Evolutionary conservation across 2,113 vertebrate genomes (phyloP), one percentile per base, ranked within the genome.

Genomic region (Coreoperca whiteheadi): DNA sequence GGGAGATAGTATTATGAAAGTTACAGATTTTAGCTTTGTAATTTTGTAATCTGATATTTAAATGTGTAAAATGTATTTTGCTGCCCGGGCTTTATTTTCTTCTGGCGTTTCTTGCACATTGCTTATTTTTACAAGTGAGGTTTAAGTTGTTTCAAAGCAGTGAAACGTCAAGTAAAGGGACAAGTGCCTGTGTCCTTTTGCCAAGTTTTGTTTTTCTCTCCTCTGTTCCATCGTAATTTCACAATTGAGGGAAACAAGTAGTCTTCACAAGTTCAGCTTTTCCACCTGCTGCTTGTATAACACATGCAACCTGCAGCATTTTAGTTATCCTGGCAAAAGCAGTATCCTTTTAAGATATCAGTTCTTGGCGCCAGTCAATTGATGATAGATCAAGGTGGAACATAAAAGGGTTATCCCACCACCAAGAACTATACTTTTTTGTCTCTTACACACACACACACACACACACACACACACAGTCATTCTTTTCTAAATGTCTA

Each of bases 321-420:
- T 28, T 48, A 32, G 21, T 73, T 25, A 50, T 50, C 32, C 25
- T 56, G 63, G n/a, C 28, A 37, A 61, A n/a, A 39, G 50, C 51
- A 16, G 15, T 56, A 9, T 60, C 60, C 21, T 41, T 60, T 46
- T 51, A 60, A 60, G 57, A 60, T 54, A 23, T 37, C 23, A 64
- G 54, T 51, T 59, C 21, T 43, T 53, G 25, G 64, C 3, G 11
- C 25, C 57, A 71, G 18, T 61, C 21, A 34, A 12, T 18, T 41
- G 54, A 46, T 6, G 14, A 59, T 28, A 23, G 7, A 16, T 4
- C 15, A 61, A 43, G 4, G 11, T 48, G 30, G 65, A 70, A 75
- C 48, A 56, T 54, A 23, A 20, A 50, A n/a, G 8, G n/a, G 68
- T 28, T 67, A 68, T 84, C 75, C 43, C 54, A 56, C 37, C 54